Base-by-base conservation (phyloP, 2,888 invertebrate species). In the Caenorhabditis zanzibari region DNA sequence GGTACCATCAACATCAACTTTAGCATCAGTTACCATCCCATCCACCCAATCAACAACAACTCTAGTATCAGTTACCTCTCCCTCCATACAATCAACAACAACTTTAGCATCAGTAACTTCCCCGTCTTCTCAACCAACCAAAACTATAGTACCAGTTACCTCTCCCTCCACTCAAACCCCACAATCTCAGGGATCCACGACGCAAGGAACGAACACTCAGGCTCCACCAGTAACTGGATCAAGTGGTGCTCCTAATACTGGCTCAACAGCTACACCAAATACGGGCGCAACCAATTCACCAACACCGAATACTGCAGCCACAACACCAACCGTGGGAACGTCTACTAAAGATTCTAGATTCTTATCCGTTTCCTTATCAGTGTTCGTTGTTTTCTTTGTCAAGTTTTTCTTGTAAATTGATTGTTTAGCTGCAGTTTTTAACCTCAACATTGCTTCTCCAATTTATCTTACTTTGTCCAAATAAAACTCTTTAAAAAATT, bases 391-490 rank as follows among this genome's bases (percentile, higher is more conserved):
- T 38, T 64, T 54, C 10, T 16, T 81, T 12, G 54, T 56, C 22
- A 73, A 76, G 16, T 19, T 76, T 32, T 44, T 76, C 19, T 52
- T 82, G 58, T 82, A 77, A 76, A 24, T 49, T 66, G 24, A 32
- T 38, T 38, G 16, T 24, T 7, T 38, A 22, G 7, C 24, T 1
- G 32, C 19, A 19, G 19, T 35, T 10, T 63, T 6, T 28, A 61
- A 59, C 22, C 41, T 63, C 12, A 28, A 28, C 22, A 44, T 47
- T 64, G 44, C 38, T 54, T 54, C 24, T 35, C 14, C 16, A 32
- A 49, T 26, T 54, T 22, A 28, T 68, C 68, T 68, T 22, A 68
- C 54, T 22, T 68, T 10, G 4, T 24, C 19, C 41, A 2, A 41
- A 61, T 19, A 38, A 35, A 32, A n/a, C n/a, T 59, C 2, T 22